Evolutionary conservation across 2,797 vertebrate genomes (phyloP).

Genomic region (Vultur gryphus): DNA sequence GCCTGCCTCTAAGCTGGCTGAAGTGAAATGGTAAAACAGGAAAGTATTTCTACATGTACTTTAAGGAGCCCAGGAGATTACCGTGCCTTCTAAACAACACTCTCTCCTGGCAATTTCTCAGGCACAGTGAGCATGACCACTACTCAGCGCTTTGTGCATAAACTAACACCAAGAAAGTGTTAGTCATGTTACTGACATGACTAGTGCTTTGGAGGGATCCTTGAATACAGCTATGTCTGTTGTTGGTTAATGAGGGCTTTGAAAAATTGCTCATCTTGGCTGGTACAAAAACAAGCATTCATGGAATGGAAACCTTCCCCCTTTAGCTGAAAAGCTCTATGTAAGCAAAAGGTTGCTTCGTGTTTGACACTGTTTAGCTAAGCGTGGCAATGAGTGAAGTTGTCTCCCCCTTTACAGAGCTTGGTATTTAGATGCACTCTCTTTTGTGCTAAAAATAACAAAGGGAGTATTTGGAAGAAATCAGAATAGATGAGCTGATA

Average conservation of each 20-base stretch:
- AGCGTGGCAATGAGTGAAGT: slow-evolving; percentile 23
- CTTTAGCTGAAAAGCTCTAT: slow-evolving; percentile 8
- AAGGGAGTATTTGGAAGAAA: slow-evolving; percentile 70
- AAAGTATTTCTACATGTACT: background rate
- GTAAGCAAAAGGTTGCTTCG: background rate
- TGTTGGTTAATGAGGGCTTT: slow-evolving; percentile 16
- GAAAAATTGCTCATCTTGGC: slow-evolving; percentile 21
- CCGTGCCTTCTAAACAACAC: background rate
- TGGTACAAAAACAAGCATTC: slow-evolving; percentile 16
- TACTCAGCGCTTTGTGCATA: background rate
- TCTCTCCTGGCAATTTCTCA: background rate
- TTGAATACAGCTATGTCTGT: background rate
- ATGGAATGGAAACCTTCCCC: slow-evolving; percentile 5
- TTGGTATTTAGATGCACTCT: slow-evolving; percentile 45
- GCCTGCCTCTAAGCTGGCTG: background rate
- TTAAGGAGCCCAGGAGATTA: background rate
- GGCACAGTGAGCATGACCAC: background rate
- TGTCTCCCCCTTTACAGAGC: slow-evolving; percentile 40
- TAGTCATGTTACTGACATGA: background rate
- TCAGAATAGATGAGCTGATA: slow-evolving; percentile 67
- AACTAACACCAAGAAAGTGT: background rate
- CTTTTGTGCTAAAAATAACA: slow-evolving; percentile 75
- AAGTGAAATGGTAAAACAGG: background rate
- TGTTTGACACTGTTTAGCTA: slow-evolving; percentile 46
- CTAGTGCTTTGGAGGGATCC: background rate